These are phyloP conservation scores for Ianthella basta DNA, from an alignment of 37 sponge, comb jelly and placozoan species.

Conservation along the genomic window DNA sequence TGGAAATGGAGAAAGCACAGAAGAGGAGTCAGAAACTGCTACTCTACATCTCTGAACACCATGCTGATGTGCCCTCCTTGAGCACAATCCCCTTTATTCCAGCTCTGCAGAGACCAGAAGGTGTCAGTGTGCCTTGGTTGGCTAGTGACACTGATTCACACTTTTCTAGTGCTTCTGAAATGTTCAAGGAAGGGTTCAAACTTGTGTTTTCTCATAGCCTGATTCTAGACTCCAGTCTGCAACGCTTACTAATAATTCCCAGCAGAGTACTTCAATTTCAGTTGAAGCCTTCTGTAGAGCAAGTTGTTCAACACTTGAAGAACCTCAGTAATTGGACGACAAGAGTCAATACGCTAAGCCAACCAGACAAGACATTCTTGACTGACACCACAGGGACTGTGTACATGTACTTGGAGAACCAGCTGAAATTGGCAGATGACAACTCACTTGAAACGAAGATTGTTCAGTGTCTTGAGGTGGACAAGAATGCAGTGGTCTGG, in stretches of 20 bases:
- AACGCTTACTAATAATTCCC: too few species aligned
- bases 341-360: not conserved
- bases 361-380: not conserved
- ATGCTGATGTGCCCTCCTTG: not conserved
- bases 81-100: not conserved
- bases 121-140: not conserved
- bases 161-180: not conserved
- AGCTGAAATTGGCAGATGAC: not conserved
- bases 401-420: not conserved
- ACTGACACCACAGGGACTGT: not conserved
- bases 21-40: not conserved
- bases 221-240: not conserved
- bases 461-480: not conserved
- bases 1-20: not conserved
- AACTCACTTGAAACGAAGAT: not conserved
- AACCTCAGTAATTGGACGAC: not conserved
- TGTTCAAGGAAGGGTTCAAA: not conserved
- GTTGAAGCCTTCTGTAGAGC: not conserved
- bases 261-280: not conserved
- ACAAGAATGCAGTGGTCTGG: not conserved
- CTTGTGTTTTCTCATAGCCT: not conserved
- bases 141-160: not conserved
- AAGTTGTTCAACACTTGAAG: not conserved
- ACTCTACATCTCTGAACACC: not conserved
- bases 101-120: not conserved